A percentile compares a stretch with the other conserved stretches of the same genome.
These are phyloP conservation scores for Balaeniceps rex DNA, from an alignment of 2,113 vertebrate genomes.

Conservation along the genomic window DNA sequence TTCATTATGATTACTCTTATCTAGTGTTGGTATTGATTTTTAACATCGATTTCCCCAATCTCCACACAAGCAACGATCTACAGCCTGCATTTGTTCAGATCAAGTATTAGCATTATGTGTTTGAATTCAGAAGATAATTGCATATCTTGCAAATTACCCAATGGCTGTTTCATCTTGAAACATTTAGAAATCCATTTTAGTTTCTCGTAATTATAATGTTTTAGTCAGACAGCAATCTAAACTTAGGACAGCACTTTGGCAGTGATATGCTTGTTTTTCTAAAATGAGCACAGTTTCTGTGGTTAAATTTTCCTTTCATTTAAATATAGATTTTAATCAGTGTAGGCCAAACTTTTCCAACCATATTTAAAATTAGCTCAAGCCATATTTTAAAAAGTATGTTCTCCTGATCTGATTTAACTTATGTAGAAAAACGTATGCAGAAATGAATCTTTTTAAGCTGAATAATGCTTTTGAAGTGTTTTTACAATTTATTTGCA, in stretches of 20 bases:
- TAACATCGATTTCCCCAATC: background rate
- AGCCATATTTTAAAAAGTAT: slow-evolving; percentile 38
- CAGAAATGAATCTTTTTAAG: background rate
- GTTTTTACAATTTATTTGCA: background rate
- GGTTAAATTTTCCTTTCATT: slow-evolving; percentile 70
- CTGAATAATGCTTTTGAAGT: slow-evolving; percentile 18
- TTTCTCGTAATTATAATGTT: slow-evolving; percentile 70
- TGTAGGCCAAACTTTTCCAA: slow-evolving; percentile 56
- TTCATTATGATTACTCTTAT: background rate
- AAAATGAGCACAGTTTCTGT: slow-evolving; percentile 67
- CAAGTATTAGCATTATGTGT: slow-evolving; percentile 18
- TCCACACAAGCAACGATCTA: background rate
- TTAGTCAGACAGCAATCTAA: slow-evolving; percentile 65
- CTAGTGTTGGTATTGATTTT: slow-evolving; percentile 8
- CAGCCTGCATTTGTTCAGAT: slow-evolving; percentile 31
- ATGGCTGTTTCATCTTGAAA: slow-evolving; percentile 71
- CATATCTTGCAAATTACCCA: slow-evolving; percentile 58
- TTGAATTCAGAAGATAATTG: slow-evolving; percentile 64
- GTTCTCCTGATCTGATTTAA: slow-evolving; percentile 17
- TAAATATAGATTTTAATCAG: slow-evolving; percentile 73
- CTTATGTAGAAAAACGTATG: background rate
- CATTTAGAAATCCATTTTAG: slow-evolving; percentile 71
- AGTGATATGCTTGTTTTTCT: slow-evolving; percentile 63
- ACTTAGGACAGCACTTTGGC: slow-evolving; percentile 64
- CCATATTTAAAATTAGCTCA: slow-evolving; percentile 61